Evolutionary conservation across 2,888 invertebrate genomes (phyloP).

Genomic region (Poecilus cupreus): DNA sequence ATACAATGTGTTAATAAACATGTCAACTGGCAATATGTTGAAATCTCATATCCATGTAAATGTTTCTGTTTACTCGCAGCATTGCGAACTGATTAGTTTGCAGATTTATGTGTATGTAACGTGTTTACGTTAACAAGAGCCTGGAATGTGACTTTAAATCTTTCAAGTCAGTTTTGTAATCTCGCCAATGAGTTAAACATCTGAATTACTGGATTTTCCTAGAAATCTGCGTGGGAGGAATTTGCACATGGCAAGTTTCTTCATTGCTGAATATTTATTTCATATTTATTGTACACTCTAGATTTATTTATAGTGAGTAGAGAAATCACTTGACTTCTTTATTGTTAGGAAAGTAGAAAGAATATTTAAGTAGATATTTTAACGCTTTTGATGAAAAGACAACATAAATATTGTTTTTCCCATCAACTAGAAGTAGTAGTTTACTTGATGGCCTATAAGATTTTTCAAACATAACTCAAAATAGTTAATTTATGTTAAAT

Average conservation of each 20-base stretch:
- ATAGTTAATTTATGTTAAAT: too few relatives aligned
- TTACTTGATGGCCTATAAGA: too few relatives aligned
- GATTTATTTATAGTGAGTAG: too few relatives aligned
- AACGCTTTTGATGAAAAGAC: too few relatives aligned
- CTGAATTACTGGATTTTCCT: slow-evolving; percentile 34
- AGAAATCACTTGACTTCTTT: too few relatives aligned
- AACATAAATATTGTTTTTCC: too few relatives aligned
- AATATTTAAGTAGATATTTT: too few relatives aligned
- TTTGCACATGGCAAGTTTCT: background rate
- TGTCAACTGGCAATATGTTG: slow-evolving; percentile 43
- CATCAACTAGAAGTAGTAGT: too few relatives aligned
- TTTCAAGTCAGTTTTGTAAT: slow-evolving; percentile 44
- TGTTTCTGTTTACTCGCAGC: slow-evolving; percentile 54
- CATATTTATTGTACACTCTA: background rate
- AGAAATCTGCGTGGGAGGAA: background rate
- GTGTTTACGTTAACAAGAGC: slow-evolving; percentile 41
- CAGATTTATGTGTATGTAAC: slow-evolving; percentile 46
- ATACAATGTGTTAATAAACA: slow-evolving; percentile 43
- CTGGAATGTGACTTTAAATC: slow-evolving; percentile 50
- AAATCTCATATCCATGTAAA: slow-evolving; percentile 56
- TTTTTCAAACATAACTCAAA: too few relatives aligned
- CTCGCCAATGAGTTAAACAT: slow-evolving; percentile 19
- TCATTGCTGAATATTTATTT: too few relatives aligned
- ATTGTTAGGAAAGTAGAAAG: too few relatives aligned
- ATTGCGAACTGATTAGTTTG: slow-evolving; percentile 36